Base-by-base conservation (phyloP, 2,797 vertebrate species). In the Scleropages formosus region DNA sequence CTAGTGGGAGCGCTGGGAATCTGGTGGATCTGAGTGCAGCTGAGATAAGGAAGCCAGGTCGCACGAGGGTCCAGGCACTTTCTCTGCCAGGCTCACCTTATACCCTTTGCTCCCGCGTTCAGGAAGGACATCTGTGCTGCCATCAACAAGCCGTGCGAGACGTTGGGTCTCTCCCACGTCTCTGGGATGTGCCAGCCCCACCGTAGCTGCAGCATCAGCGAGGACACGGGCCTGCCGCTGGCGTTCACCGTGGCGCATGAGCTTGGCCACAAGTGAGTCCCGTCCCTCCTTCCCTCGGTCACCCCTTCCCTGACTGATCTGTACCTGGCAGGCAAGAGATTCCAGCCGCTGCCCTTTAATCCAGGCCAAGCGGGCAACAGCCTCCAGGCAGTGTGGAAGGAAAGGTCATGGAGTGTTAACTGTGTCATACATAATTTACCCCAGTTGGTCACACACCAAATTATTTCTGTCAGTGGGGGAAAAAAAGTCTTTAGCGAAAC, bases 211-310 rank as follows among this genome's bases (percentile, higher is more conserved):
- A 99, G 93, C 83, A 91, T 99, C 78, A 99, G 90, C 0, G 97
- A 99, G 85, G 98, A 99, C 89, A 96, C 97, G 0, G 98, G 97
- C 0, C 93, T 99, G 64, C 95, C 98, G 0, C 71, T 98, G 79
- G 96, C 98, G 72, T 98, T 97, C 93, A 99, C 97, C 0, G 91
- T 99, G 20, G 95, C 98, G 18, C 98, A 99, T 0, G 97, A 99
- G 84, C 92, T 99, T 0, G 98, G 98, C 77, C 98, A 99, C 93
- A 98, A 98, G 98, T 98, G 94, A 84, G 92, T 46, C 12, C 80
- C 75, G n/a, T n/a, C n/a, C n/a, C n/a, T n/a, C n/a, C n/a, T n/a
- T n/a, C n/a, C n/a, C n/a, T n/a, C n/a, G n/a, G n/a, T n/a, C n/a
- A n/a, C n/a, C n/a, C n/a, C 22, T 47, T 3, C 2, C 24, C 26